phyloP scores from a whole-genome alignment of 1,140 invertebrate species.

The Episyrphus balteatus region DNA sequence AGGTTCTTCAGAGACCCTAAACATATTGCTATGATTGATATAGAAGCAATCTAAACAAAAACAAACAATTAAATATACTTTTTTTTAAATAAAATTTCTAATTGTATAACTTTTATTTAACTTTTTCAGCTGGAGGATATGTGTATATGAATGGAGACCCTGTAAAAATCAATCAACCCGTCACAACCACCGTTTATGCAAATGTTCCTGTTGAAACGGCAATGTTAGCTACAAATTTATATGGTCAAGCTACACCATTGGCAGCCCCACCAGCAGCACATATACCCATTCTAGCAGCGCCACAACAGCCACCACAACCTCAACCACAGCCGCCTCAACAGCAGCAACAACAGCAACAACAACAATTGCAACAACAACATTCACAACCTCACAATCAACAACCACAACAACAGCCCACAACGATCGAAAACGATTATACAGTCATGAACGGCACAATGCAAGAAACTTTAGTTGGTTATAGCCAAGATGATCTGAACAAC shows the following conservation, averaged over 20 bases:
- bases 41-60: too few species aligned
- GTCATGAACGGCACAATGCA: slow-evolving; percentile 35
- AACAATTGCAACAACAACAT: slow-evolving; percentile 5
- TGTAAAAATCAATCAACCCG: slow-evolving; percentile 30
- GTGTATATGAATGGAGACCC: slow-evolving; percentile 36
- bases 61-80: too few species aligned
- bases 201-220: slow-evolving; percentile 36
- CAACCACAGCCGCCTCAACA: slow-evolving; percentile 13
- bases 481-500: slow-evolving; percentile 16
- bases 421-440: slow-evolving; percentile 30
- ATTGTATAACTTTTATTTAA: too few species aligned
- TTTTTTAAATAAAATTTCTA: too few species aligned
- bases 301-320: slow-evolving; percentile 13
- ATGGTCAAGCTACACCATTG: slow-evolving; percentile 28
- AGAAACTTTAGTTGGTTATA: slow-evolving; percentile 28
- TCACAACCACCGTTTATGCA: slow-evolving; percentile 20
- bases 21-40: too few species aligned
- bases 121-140: slow-evolving; percentile 22
- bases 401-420: slow-evolving; percentile 16
- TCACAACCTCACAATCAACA: slow-evolving; percentile 18
- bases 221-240: slow-evolving; percentile 33
- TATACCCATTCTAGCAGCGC: slow-evolving; percentile 30
- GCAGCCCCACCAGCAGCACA: slow-evolving; percentile 29
- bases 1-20: too few species aligned
- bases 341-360: slow-evolving; percentile 5